These are phyloP conservation scores for Drosophila nr. perissopoda DNA, from an alignment of 2,888 invertebrate species.

Conservation along the genomic window DNA sequence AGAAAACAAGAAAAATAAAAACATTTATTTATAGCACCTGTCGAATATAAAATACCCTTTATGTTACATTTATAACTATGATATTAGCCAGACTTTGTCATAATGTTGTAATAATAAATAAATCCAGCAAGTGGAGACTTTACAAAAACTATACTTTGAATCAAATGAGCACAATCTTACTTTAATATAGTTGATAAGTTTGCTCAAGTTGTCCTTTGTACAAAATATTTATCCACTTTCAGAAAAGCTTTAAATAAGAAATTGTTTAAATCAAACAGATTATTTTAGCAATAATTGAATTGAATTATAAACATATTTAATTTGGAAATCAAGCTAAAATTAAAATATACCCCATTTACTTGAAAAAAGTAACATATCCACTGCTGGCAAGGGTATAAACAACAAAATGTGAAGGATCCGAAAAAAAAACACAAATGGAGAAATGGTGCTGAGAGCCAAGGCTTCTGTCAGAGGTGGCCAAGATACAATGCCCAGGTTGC, in stretches of 20 bases:
- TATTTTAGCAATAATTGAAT: neutral
- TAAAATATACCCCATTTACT: neutral
- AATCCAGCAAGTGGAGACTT: neutral
- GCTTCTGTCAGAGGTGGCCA: neutral
- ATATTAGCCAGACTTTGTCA: neutral
- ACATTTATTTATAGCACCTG: neutral
- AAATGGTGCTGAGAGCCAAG: neutral
- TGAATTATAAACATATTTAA: neutral
- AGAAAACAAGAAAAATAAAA: constrained; percentile 16
- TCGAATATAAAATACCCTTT: constrained; percentile 11
- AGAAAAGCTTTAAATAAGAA: too few species aligned
- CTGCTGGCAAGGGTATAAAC: constrained; percentile 3
- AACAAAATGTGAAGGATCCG: constrained; percentile 14
- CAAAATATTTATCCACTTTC: neutral
- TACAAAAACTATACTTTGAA: neutral
- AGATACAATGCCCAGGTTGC: constrained; percentile 19
- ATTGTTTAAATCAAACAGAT: neutral
- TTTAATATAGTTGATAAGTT: neutral
- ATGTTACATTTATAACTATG: neutral
- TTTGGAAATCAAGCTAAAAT: neutral
- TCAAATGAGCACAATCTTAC: neutral
- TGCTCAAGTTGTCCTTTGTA: neutral
- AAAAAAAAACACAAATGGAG: neutral
- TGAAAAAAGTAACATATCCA: neutral
- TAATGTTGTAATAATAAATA: neutral